phyloP scores from a whole-genome alignment of 2,797 vertebrate genomes.

The Tympanoctomys barrerae region DNA sequence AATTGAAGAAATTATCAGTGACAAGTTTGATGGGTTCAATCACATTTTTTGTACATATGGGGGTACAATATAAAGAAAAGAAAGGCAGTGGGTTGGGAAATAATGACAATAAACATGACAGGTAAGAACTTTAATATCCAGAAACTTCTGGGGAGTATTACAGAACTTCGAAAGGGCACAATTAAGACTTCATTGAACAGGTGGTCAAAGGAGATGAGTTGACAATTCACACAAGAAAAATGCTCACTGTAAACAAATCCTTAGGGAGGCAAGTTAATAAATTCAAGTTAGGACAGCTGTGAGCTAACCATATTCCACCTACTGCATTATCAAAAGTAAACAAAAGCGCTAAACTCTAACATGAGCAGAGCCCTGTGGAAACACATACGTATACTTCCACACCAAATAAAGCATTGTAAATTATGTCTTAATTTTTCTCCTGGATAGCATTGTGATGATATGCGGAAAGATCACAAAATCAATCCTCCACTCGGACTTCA shows the following conservation, averaged over 20 bases:
- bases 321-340: slow-evolving; percentile 53
- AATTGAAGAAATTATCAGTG: slow-evolving; percentile 81
- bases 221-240: slow-evolving; percentile 44
- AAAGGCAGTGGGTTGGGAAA: slow-evolving; percentile 53
- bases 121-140: slow-evolving; percentile 32
- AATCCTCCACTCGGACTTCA: neutral
- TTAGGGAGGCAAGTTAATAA: slow-evolving; percentile 1
- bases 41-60: slow-evolving; percentile 6
- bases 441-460: neutral
- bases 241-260: slow-evolving; percentile 59
- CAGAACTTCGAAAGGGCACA: slow-evolving; percentile 20
- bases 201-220: slow-evolving; percentile 41
- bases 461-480: slow-evolving; percentile 6
- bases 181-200: slow-evolving; percentile 32
- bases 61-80: slow-evolving; percentile 52
- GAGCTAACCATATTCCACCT: neutral
- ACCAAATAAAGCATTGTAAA: neutral
- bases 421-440: slow-evolving; percentile 10
- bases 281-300: slow-evolving; percentile 49
- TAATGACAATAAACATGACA: slow-evolving; percentile 19
- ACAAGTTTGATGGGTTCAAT: slow-evolving; percentile 75
- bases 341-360: slow-evolving; percentile 37
- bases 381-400: neutral
- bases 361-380: neutral
- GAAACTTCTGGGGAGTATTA: slow-evolving; percentile 49